Conservation (phyloP, 2,797 vertebrate species). For the Amphiprion clarkii region DNA sequence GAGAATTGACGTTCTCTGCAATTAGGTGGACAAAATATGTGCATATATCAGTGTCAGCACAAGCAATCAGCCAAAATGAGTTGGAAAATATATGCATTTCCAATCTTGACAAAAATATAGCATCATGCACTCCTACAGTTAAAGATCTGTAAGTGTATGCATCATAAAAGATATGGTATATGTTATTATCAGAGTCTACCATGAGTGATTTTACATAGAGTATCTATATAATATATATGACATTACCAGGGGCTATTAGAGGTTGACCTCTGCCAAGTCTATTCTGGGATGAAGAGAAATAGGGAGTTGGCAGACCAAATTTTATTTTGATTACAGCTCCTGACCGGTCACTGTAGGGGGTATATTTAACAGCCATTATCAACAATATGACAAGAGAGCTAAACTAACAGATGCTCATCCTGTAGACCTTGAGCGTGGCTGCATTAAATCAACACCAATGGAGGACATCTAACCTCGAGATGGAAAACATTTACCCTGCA, state of each 20-base stretch:
- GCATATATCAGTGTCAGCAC: no score
- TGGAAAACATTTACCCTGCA: not conserved
- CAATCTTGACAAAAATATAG: no score
- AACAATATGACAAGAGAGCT: conserved; percentile 28
- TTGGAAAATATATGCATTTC: no score
- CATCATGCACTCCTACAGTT: no score
- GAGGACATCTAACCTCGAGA: not conserved
- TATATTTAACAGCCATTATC: conserved; percentile 10
- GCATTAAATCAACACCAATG: conserved; percentile 5
- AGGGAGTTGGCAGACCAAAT: conserved; percentile 57
- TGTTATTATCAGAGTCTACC: not conserved
- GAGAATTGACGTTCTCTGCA: no score
- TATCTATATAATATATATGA: not conserved
- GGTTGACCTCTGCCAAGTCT: not conserved
- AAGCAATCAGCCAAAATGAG: no score
- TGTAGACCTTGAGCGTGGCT: conserved; percentile 4
- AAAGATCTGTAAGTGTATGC: not conserved
- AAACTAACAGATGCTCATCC: conserved; percentile 39
- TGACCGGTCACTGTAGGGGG: conserved; percentile 19
- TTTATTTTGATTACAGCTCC: conserved; percentile 48
- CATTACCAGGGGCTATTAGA: not conserved
- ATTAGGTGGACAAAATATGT: no score
- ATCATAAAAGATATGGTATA: not conserved
- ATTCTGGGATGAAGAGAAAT: conserved; percentile 54
- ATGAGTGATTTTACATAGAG: no score